Conservation (phyloP, 2,113 vertebrate species). For the Rhineura floridana region DNA sequence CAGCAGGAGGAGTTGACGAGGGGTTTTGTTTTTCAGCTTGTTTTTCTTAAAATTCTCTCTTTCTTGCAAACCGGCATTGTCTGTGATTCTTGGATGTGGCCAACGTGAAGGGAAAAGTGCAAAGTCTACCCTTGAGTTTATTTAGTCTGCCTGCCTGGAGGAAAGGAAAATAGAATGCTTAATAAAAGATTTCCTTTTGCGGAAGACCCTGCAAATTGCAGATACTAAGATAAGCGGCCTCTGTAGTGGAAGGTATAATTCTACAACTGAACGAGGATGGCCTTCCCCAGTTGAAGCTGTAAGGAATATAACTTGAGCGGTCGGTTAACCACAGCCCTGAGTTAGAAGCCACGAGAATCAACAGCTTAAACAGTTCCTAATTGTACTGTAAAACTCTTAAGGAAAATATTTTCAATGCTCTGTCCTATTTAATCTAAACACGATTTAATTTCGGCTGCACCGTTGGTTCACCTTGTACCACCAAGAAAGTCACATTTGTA, state of each 20-base stretch:
- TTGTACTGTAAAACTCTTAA: constrained; percentile 67
- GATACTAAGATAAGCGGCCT: constrained; percentile 70
- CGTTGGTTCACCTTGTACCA: constrained; percentile 42
- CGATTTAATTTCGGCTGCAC: constrained; percentile 56
- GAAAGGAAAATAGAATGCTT: constrained; percentile 81
- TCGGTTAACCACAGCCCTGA: constrained; percentile 70
- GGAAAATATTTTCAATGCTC: constrained; percentile 65
- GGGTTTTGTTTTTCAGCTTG: constrained; percentile 76
- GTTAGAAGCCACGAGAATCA: constrained; percentile 53
- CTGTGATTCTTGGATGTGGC: constrained; percentile 86
- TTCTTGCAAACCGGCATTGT: constrained; percentile 78
- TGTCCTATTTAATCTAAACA: constrained; percentile 64
- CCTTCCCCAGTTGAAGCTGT: constrained; percentile 60
- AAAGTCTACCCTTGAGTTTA: constrained; percentile 80
- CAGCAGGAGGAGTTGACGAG: constrained; percentile 71
- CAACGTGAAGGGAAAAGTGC: constrained; percentile 70
- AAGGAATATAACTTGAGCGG: constrained; percentile 53
- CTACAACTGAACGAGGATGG: constrained; percentile 53
- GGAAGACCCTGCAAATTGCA: constrained; percentile 73
- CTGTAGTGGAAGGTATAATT: constrained; percentile 60
- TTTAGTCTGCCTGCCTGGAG: constrained; percentile 82
- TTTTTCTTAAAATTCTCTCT: constrained; percentile 90
- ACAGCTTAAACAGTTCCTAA: constrained; percentile 71
- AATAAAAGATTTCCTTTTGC: constrained; percentile 84
- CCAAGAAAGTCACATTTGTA: constrained; percentile 39